phyloP scores from a whole-genome alignment of 2,888 invertebrate genomes.

The Ypsolopha scabrella region DNA sequence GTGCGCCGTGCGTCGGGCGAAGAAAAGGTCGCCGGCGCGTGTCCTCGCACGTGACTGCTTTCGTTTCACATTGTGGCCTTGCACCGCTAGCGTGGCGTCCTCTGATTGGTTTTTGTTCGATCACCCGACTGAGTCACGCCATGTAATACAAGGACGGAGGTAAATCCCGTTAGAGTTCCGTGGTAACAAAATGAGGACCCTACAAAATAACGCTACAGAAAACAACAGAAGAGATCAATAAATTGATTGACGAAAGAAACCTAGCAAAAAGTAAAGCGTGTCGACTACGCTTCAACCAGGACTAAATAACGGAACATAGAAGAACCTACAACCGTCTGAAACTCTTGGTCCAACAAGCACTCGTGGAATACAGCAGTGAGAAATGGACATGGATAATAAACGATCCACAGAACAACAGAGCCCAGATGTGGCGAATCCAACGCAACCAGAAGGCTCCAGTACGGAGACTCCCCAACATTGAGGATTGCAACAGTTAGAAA shows the following conservation, averaged over 20 bases:
- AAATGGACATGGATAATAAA: constrained; percentile 2
- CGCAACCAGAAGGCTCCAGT: background rate
- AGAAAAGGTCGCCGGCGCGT: too few species aligned
- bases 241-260: constrained; percentile 1
- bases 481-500: constrained; percentile 1
- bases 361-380: background rate
- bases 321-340: constrained; percentile 2
- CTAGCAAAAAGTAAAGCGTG: background rate
- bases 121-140: too few species aligned
- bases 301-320: background rate
- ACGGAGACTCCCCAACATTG: background rate
- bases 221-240: background rate
- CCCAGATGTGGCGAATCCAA: constrained; percentile 5
- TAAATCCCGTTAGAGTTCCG: too few species aligned
- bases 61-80: too few species aligned
- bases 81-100: too few species aligned
- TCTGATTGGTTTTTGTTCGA: too few species aligned
- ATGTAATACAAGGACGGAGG: too few species aligned
- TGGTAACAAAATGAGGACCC: too few species aligned
- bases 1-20: too few species aligned
- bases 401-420: constrained; percentile 2
- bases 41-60: too few species aligned
- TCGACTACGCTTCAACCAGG: background rate
- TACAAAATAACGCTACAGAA: too few species aligned
- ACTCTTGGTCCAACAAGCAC: background rate